These are phyloP conservation scores for Nomada lathburiana DNA, from an alignment of 2,888 invertebrate species.

Conservation along the genomic window DNA sequence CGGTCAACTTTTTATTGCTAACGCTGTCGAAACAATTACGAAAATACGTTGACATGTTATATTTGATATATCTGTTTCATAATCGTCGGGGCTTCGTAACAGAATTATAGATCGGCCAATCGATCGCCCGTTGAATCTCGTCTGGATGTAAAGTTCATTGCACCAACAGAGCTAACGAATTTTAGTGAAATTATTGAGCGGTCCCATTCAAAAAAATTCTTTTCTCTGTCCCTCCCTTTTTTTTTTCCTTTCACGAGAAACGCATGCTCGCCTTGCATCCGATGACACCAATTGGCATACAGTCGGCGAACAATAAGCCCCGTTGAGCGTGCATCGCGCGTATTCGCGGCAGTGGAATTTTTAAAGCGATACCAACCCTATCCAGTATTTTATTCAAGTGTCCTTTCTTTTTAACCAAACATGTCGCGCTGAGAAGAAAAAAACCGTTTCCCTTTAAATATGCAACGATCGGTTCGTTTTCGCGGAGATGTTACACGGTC, in stretches of 20 bases:
- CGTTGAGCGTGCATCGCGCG: conserved; percentile 18
- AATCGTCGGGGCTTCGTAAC: neutral
- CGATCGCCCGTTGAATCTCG: neutral
- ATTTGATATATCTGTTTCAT: neutral
- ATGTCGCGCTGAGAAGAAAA: neutral
- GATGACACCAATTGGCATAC: conserved; percentile 20
- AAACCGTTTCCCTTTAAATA: neutral
- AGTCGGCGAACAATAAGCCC: conserved; percentile 28
- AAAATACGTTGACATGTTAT: neutral
- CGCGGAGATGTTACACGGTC: neutral
- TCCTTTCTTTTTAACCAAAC: neutral
- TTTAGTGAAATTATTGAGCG: conserved; percentile 1
- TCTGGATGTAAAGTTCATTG: neutral
- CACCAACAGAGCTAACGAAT: neutral
- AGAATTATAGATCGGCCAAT: neutral
- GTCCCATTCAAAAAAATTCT: conserved; percentile 8
- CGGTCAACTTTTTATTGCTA: neutral
- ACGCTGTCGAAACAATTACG: neutral
- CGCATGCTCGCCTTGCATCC: neutral
- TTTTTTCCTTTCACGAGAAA: neutral
- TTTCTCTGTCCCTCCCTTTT: neutral
- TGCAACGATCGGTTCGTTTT: neutral
- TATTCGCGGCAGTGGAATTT: conserved; percentile 15
- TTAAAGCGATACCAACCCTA: conserved; percentile 15
- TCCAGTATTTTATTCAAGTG: neutral